A percentile compares a stretch with the other conserved stretches of the same genome.
These are phyloP conservation scores for Varanus salvator DNA, from an alignment of 2,113 vertebrate genomes.

Conservation along the genomic window DNA sequence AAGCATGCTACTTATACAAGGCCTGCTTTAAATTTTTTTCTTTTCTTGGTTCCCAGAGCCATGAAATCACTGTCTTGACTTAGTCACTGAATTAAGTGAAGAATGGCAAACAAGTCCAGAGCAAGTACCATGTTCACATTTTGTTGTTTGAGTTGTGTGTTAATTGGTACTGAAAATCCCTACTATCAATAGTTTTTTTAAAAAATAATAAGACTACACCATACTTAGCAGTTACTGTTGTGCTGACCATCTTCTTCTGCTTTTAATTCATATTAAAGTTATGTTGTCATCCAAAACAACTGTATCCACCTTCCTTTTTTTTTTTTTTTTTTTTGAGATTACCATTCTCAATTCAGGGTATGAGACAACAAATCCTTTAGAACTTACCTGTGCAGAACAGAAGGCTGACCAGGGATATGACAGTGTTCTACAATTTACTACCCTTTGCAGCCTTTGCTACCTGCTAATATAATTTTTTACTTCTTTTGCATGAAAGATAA, in stretches of 20 bases:
- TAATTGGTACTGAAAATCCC: neutral
- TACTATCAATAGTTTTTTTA: neutral
- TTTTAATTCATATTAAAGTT: neutral
- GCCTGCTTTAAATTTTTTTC: neutral
- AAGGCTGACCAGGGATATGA: neutral
- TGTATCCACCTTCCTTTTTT: neutral
- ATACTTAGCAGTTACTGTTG: neutral
- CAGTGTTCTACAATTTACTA: neutral
- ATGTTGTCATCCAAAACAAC: neutral
- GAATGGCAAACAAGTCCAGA: neutral
- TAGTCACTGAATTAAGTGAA: neutral
- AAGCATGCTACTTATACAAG: neutral
- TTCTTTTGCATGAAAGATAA: neutral
- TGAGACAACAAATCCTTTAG: neutral
- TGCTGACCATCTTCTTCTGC: neutral
- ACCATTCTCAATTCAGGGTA: no score
- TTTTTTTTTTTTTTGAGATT: no score
- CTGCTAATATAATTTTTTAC: neutral
- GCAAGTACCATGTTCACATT: no score
- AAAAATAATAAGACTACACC: neutral
- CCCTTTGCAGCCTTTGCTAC: neutral
- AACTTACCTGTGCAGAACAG: neutral
- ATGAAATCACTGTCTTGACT: neutral
- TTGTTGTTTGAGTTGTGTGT: neutral
- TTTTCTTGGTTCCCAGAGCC: neutral